Percentiles rank a stretch among this genome's conserved stretches.
phyloP scores from a whole-genome alignment of 2,797 vertebrate genomes.

The Chrysocyon brachyurus region DNA sequence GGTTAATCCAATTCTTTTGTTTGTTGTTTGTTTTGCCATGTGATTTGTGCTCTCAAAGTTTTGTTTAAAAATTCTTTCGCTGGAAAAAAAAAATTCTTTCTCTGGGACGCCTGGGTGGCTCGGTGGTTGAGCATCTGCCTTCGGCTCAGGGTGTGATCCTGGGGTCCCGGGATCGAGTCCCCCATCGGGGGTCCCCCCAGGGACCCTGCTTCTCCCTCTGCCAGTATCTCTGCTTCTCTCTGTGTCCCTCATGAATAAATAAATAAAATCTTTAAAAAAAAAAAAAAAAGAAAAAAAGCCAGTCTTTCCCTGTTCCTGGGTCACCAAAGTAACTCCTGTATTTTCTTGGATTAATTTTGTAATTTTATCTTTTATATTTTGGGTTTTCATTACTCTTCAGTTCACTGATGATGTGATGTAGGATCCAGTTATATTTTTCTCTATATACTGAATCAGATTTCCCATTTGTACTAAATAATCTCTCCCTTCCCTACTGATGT shows the following conservation, averaged over 20 bases:
- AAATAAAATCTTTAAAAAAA: too few species aligned
- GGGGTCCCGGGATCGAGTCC: too few species aligned
- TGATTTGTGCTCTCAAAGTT: neutral
- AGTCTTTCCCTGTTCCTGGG: neutral
- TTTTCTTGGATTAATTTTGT: neutral
- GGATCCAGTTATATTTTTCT: constrained; percentile 19
- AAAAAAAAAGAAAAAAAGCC: neutral
- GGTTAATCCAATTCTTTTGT: neutral
- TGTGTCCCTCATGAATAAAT: too few species aligned
- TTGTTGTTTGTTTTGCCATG: neutral
- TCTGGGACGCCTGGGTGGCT: too few species aligned
- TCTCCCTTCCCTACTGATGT: neutral
- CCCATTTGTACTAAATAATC: neutral
- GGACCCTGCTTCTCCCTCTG: too few species aligned
- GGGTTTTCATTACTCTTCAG: neutral
- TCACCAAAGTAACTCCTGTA: neutral
- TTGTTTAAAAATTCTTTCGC: neutral
- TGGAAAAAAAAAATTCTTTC: too few species aligned
- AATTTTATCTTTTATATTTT: neutral
- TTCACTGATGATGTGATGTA: neutral
- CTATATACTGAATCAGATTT: neutral
- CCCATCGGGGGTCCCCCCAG: too few species aligned
- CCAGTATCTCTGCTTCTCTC: too few species aligned
- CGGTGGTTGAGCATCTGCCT: too few species aligned
- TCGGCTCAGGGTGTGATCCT: too few species aligned